Evolutionary conservation across 2,888 invertebrate species (phyloP).

Genomic region (Heliconius aoede): DNA sequence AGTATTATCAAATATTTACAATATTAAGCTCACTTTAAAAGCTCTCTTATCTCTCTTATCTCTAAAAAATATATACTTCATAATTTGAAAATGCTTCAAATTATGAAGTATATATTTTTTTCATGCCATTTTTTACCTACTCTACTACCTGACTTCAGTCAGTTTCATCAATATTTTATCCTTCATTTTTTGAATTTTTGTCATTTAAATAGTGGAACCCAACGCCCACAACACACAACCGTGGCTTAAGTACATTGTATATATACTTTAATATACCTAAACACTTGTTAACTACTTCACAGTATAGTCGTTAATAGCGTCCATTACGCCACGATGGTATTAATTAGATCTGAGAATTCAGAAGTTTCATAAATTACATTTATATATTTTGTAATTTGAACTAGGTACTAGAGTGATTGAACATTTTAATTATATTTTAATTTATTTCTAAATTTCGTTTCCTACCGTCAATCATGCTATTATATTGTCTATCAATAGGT

Average conservation of each 20-base stretch:
- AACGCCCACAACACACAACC: neutral
- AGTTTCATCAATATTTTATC: neutral
- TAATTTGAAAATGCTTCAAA: too few relatives aligned
- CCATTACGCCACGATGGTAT: neutral
- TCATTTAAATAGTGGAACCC: neutral
- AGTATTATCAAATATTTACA: neutral
- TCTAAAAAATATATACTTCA: too few relatives aligned
- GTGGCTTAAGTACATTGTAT: neutral
- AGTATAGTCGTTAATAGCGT: neutral
- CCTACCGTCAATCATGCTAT: neutral
- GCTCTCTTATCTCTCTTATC: neutral
- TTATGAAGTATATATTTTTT: neutral
- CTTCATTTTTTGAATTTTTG: neutral
- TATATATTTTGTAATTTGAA: neutral
- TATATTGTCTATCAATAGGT: neutral
- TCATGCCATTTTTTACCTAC: too few relatives aligned
- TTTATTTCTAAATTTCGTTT: conserved; percentile 5
- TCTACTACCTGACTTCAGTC: too few relatives aligned
- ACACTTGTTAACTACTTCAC: neutral
- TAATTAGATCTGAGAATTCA: neutral
- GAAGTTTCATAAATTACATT: neutral
- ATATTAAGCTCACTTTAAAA: neutral
- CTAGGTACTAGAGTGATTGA: neutral
- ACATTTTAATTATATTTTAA: neutral
- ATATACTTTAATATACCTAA: neutral